Evolutionary conservation across 2,797 vertebrate genomes (phyloP), one percentile per base, ranked within the genome.

Genomic region (Crypturellus tataupa): DNA sequence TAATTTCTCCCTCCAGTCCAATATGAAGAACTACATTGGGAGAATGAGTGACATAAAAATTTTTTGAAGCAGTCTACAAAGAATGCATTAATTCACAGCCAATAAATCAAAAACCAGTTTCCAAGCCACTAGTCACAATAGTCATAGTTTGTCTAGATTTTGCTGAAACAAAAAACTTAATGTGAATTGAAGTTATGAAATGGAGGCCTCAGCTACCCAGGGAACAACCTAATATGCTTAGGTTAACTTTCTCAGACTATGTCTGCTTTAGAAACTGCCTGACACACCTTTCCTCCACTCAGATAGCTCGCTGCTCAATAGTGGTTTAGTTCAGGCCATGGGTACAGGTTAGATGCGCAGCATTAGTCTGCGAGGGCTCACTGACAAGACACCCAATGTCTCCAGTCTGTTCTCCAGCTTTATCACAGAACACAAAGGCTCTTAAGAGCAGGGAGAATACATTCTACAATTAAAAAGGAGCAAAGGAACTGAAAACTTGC

Each of bases 321-420:
- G 49, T n/a, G 44, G 35, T 35, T 87, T 63, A 69, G 42, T 64
- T 79, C 56, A 84, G 85, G 72, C 75, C 47, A 62, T 51, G 85
- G 35, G 62, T n/a, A 80, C 35, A 69, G 76, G 89, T 78, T 29
- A 40, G 35, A 73, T 6, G 15, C 70, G 21, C 37, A 37, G 51
- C 68, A 79, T 75, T 39, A 62, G 25, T 51, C 70, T 90, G 64
- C 60, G 8, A 68, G 40, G 44, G 77, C 73, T 80, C 6, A 5
- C 77, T 92, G 96, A 89, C 91, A 95, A 92, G 51, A 51, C 44
- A 53, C 85, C 65, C 89, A 93, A 93, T 82, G 58, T 53, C 68
- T 92, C 46, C 16, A 82, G 85, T 69, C 80, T 65, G 56, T 58
- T 51, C 87, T 60, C 25, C 73, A 71, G 67, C 80, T 96, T 93